Conservation (phyloP, 2,113 vertebrate genomes). For the Laticauda laticaudata region DNA sequence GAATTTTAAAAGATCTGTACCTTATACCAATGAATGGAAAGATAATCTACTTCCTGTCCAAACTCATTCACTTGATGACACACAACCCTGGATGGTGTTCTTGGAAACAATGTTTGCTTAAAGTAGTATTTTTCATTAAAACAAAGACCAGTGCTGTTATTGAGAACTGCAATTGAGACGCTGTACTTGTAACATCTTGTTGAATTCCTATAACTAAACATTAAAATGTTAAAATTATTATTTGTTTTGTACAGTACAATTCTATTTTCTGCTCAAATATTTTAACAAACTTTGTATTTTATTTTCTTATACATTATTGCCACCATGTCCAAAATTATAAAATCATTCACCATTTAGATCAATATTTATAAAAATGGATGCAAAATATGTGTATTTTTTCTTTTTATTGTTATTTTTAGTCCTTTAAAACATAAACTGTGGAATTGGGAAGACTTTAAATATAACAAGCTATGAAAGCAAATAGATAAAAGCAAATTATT, state of each 20-base stretch:
- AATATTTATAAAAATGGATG: not conserved
- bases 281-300: not conserved
- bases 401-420: not conserved
- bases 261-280: not conserved
- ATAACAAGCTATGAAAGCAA: not conserved
- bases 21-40: conserved; percentile 77
- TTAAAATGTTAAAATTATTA: conserved; percentile 9
- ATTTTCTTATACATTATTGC: not conserved
- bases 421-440: not conserved
- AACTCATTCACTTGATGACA: conserved; percentile 69
- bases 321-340: not conserved
- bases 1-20: conserved; percentile 54
- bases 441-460: not conserved
- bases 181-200: conserved; percentile 49
- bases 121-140: conserved; percentile 31
- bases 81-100: conserved; percentile 38
- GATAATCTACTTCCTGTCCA: conserved; percentile 47
- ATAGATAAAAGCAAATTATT: not conserved
- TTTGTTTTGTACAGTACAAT: not conserved
- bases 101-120: not conserved
- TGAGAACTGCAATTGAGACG: conserved; percentile 39
- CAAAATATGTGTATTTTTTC: not conserved
- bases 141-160: conserved; percentile 50
- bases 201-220: conserved; percentile 58
- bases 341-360: not conserved